phyloP scores from a whole-genome alignment of 2,113 vertebrate species.

The Malurus alboscapulatus region DNA sequence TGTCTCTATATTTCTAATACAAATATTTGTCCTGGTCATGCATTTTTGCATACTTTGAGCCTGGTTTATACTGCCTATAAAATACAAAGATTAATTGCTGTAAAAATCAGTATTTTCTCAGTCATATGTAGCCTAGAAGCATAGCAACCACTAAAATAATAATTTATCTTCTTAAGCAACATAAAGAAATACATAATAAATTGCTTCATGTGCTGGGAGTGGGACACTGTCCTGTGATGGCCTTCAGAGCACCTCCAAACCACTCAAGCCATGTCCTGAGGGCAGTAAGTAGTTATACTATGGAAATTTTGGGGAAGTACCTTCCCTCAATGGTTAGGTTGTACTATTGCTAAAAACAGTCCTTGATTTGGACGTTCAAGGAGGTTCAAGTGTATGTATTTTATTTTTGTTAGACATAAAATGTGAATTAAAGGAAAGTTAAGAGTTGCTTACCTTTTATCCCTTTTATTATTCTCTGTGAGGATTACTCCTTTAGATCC shows the following conservation, averaged over 20 bases:
- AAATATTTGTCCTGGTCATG: neutral
- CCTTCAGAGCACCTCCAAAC: neutral
- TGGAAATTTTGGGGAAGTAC: neutral
- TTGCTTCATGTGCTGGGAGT: neutral
- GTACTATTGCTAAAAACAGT: neutral
- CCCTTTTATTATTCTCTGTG: neutral
- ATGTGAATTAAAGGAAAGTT: fast-evolving
- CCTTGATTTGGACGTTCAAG: neutral
- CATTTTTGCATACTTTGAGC: neutral
- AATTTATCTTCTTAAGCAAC: neutral
- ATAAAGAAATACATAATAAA: neutral
- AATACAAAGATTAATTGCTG: neutral
- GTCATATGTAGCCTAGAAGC: neutral
- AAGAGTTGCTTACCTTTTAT: neutral
- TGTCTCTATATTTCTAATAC: neutral
- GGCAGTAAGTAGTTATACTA: neutral
- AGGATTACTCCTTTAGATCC: neutral
- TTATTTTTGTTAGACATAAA: neutral
- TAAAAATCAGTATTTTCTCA: neutral
- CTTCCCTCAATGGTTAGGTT: neutral
- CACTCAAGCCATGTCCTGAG: neutral
- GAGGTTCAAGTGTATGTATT: neutral
- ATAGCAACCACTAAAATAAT: neutral
- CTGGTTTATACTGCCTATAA: neutral
- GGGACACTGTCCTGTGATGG: too few species aligned